phyloP scores from a whole-genome alignment of 2,888 invertebrate species.

The Poecilobothrus nobilitatus region DNA sequence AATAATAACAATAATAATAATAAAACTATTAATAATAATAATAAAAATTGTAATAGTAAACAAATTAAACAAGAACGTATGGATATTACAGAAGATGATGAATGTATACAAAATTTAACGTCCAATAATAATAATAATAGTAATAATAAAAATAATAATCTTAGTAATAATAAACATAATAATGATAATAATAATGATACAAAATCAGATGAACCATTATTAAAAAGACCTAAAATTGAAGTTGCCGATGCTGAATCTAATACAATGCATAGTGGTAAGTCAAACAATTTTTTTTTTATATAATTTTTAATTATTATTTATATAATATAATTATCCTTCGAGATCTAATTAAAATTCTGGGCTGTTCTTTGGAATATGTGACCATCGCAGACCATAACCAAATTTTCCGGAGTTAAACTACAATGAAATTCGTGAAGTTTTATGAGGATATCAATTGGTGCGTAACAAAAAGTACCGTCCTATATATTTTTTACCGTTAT shows the following conservation, averaged over 20 bases:
- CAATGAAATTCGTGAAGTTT: too few relatives aligned
- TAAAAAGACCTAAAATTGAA: constrained; percentile 69
- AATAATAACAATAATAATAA: constrained; percentile 27
- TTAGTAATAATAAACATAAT: background rate
- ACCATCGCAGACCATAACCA: too few relatives aligned
- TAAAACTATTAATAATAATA: constrained; percentile 8
- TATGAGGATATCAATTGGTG: too few relatives aligned
- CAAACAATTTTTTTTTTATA: background rate
- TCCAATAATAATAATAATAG: constrained; percentile 2
- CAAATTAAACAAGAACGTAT: constrained; percentile 60
- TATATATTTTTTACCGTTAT: too few relatives aligned
- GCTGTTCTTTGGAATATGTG: too few relatives aligned
- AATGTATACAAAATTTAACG: constrained; percentile 25
- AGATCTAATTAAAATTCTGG: too few relatives aligned
- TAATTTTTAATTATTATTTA: too few relatives aligned
- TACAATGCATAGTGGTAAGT: constrained; percentile 84
- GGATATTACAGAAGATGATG: constrained; percentile 55
- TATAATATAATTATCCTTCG: too few relatives aligned
- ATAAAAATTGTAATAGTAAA: background rate
- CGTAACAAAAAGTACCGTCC: too few relatives aligned
- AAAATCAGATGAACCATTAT: constrained; percentile 42
- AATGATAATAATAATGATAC: background rate
- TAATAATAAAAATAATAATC: constrained; percentile 20
- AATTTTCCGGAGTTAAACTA: too few relatives aligned
- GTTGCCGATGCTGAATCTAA: constrained; percentile 83